These are phyloP conservation scores for Bombyx huttoni DNA, from an alignment of 2,888 invertebrate genomes.

Conservation along the genomic window DNA sequence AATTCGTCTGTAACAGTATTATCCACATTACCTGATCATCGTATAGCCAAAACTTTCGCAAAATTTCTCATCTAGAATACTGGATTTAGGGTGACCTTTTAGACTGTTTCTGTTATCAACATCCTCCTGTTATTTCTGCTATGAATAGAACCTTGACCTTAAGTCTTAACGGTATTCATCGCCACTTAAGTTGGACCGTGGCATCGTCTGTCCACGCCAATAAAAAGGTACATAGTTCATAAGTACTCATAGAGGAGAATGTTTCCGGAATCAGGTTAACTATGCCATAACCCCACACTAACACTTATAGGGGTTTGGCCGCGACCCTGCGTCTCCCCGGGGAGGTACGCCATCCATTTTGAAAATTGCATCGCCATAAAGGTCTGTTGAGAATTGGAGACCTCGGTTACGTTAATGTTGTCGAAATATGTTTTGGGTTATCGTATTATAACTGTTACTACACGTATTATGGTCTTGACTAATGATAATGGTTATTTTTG, in stretches of 20 bases:
- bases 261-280: slow-evolving; percentile 37
- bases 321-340: slow-evolving; percentile 17
- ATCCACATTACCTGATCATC: too few species aligned
- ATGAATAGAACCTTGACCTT: too few species aligned
- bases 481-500: not conserved
- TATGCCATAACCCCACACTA: slow-evolving; percentile 35
- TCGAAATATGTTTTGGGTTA: not conserved
- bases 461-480: not conserved
- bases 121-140: too few species aligned
- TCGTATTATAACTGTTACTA: not conserved
- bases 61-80: too few species aligned
- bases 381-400: slow-evolving; percentile 7
- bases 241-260: slow-evolving; percentile 3
- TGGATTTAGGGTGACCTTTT: too few species aligned
- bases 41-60: too few species aligned
- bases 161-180: slow-evolving; percentile 5
- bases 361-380: slow-evolving; percentile 47
- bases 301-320: slow-evolving; percentile 40
- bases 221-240: not conserved
- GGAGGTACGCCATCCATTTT: slow-evolving; percentile 36
- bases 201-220: too few species aligned
- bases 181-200: too few species aligned
- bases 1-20: too few species aligned
- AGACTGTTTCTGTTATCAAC: too few species aligned
- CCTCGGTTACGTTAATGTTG: not conserved